Percentiles rank a stretch among this genome's conserved stretches.
Evolutionary conservation across 2,888 invertebrate species (phyloP).

Genomic region (Phania funesta): DNA sequence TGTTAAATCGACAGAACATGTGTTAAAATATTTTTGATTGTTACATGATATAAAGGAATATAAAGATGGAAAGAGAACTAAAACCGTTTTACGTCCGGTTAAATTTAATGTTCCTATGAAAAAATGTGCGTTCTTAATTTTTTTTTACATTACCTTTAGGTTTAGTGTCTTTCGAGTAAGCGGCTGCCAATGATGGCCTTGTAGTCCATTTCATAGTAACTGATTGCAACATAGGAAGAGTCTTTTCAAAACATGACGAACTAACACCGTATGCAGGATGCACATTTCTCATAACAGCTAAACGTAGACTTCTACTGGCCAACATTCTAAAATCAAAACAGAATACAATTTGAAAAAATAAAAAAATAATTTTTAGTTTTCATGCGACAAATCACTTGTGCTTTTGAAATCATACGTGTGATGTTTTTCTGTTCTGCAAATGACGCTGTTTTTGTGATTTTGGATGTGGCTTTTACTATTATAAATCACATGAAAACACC

Average conservation of each 20-base stretch:
- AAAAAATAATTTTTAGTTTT: constrained; percentile 20
- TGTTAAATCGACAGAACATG: background rate
- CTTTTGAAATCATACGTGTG: too few species aligned
- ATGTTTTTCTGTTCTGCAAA: too few species aligned
- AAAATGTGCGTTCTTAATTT: background rate
- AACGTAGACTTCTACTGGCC: constrained; percentile 38
- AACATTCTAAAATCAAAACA: constrained; percentile 38
- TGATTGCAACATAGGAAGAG: constrained; percentile 1
- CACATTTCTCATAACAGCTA: constrained; percentile 11
- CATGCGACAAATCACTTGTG: too few species aligned
- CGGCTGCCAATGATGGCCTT: constrained; percentile 3
- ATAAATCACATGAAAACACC: too few species aligned
- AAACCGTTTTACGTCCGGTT: constrained; percentile 6
- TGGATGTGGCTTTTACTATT: too few species aligned
- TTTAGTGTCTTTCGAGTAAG: constrained; percentile 52
- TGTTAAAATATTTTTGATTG: background rate
- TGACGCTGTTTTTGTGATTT: too few species aligned
- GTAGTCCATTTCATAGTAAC: background rate
- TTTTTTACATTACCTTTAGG: constrained; percentile 23
- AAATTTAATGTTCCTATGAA: background rate
- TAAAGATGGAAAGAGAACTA: constrained; percentile 18
- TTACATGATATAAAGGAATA: background rate
- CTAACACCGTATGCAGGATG: background rate
- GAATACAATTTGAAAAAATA: background rate
- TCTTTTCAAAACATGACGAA: background rate